Evolutionary conservation across 2,113 vertebrate species (phyloP), one percentile per base, ranked within the genome.

Genomic region (Eonycteris spelaea): DNA sequence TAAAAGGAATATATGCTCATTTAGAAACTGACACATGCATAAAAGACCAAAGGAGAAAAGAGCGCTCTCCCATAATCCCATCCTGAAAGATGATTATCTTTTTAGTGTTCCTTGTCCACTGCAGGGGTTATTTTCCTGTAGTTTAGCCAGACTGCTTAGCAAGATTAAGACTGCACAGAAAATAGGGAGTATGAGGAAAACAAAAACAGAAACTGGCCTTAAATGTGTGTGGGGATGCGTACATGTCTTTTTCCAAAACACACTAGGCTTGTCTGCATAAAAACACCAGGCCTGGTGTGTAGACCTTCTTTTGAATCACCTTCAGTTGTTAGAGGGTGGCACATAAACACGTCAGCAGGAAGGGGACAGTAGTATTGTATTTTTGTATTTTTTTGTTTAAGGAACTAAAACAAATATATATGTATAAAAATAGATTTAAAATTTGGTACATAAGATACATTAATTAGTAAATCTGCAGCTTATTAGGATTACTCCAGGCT

Each of bases 31-130:
- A 71, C 55, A 48, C 7, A 90, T 84, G 63, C 3, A 33, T 86
- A 18, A 86, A 91, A 96, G 18, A 78, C 67, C 38, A 88, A 88
- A 88, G 78, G 91, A 91, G 65, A 84, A 84, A 84, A 96, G 19
- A 75, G 33, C 70, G 86, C 65, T 87, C 43, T 82, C 28, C 30
- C 48, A 71, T 16, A 63, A 26, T 13, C 43, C 33, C 40, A 91
- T 15, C 61, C 83, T n/a, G 18, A 82, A 68, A 67, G 73, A 77
- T 63, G 33, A 84, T 84, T 78, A 40, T 87, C 51, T 85, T 93
- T 68, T 90, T 78, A 65, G 51, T 90, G 51, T 65, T 28, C 35
- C 33, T 88, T 86, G 35, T 92, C 40, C 38, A 0, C 21, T 68
- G 28, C 43, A 48, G 53, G n/a, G 65, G 15, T 80, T 96, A 59